These are phyloP conservation scores for Brachypodius melanocephalos DNA, from an alignment of 2,113 vertebrate species.

Conservation along the genomic window DNA sequence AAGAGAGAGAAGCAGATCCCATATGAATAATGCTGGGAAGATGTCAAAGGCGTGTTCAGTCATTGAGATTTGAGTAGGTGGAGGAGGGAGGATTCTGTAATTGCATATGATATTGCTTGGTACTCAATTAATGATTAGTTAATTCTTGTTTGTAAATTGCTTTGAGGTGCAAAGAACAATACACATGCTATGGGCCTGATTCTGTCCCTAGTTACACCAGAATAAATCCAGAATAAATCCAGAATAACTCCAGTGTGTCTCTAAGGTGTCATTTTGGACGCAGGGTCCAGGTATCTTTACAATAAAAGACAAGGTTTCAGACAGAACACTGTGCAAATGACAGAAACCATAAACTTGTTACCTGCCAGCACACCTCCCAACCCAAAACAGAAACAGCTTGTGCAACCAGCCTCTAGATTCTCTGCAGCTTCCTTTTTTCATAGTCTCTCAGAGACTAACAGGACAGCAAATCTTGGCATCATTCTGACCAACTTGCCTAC, in stretches of 20 bases:
- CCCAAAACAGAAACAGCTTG: not conserved
- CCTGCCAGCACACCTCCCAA: not conserved
- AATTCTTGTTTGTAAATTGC: slow-evolving; percentile 59
- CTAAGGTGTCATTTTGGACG: not conserved
- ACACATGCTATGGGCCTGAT: not conserved
- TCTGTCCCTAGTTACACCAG: not conserved
- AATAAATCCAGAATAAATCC: not conserved
- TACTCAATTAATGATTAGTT: slow-evolving; percentile 59
- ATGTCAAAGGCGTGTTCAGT: slow-evolving; percentile 62
- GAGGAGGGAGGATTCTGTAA: slow-evolving; percentile 64
- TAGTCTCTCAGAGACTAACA: not conserved
- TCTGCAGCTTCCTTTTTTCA: not conserved
- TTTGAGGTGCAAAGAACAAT: slow-evolving; percentile 39
- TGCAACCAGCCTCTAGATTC: not conserved
- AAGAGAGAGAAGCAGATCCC: slow-evolving; percentile 42
- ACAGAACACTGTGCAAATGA: not conserved
- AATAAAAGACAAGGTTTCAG: not conserved
- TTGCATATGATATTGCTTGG: slow-evolving; percentile 41
- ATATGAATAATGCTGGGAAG: slow-evolving; percentile 63
- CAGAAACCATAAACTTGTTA: not conserved
- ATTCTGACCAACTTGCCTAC: not conserved
- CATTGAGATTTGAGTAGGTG: slow-evolving; percentile 62
- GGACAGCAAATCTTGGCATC: not conserved
- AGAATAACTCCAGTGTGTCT: not conserved
- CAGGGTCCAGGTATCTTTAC: not conserved